Conservation (phyloP, 2,888 invertebrate genomes). For the Orgyia antiqua region DNA sequence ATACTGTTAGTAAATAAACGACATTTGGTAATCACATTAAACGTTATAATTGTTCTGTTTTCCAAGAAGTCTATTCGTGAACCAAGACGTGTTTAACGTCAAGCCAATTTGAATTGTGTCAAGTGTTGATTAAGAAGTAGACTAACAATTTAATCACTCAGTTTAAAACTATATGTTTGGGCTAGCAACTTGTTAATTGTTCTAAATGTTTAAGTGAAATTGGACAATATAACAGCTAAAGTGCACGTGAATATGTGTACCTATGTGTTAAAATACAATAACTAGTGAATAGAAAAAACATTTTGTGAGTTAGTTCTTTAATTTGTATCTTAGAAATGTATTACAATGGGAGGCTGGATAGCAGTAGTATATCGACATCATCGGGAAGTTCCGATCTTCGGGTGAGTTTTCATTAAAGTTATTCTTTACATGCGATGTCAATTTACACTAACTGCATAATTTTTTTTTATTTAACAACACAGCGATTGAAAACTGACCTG, state of each 20-base stretch:
- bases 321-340: constrained; percentile 39
- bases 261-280: constrained; percentile 5
- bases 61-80: constrained; percentile 13
- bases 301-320: constrained; percentile 2
- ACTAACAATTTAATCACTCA: constrained; percentile 23
- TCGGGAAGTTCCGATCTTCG: constrained; percentile 62
- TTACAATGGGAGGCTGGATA: constrained; percentile 48
- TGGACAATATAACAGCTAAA: too few species aligned
- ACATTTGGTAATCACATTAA: too few species aligned
- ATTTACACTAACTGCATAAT: too few species aligned
- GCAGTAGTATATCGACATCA: constrained; percentile 59
- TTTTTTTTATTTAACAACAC: too few species aligned
- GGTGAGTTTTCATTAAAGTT: constrained; percentile 41
- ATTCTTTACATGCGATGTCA: not conserved
- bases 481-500: too few species aligned
- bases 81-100: constrained; percentile 6
- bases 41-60: constrained; percentile 15
- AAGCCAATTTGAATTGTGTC: constrained; percentile 29
- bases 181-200: constrained; percentile 32
- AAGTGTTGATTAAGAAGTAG: constrained; percentile 32
- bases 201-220: constrained; percentile 25
- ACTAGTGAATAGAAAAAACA: constrained; percentile 11
- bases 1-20: constrained; percentile 23
- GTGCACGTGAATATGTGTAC: not conserved
- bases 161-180: constrained; percentile 34